Evolutionary conservation across 2,797 vertebrate species (phyloP).

Genomic region (Sebastes vulpes): DNA sequence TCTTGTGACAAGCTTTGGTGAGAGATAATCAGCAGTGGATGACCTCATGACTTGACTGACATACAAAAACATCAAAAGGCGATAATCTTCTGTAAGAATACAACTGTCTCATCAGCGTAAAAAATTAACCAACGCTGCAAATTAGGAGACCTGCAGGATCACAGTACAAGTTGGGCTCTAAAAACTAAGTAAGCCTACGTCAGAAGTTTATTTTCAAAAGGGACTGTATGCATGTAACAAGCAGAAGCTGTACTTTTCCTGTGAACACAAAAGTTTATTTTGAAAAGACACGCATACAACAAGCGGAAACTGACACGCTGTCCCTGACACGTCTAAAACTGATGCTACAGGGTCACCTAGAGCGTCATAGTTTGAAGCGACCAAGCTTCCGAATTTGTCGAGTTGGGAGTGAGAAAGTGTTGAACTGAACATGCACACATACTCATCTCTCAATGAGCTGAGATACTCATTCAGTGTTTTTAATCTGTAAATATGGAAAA

Average conservation of each 20-base stretch:
- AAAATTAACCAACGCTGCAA: neutral
- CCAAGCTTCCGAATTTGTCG: no score
- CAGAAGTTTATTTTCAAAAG: no score
- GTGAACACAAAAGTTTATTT: no score
- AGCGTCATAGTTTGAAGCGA: no score
- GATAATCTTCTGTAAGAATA: neutral
- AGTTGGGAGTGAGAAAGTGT: no score
- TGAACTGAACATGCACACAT: neutral
- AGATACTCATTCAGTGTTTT: conserved; percentile 16
- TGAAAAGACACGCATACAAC: no score
- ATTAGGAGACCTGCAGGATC: neutral
- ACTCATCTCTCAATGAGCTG: neutral
- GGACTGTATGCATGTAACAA: no score
- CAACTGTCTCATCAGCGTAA: neutral
- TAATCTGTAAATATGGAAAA: conserved; percentile 13
- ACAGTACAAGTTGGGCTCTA: neutral
- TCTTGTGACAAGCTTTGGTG: conserved; percentile 29
- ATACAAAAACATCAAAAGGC: neutral
- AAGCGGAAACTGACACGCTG: no score
- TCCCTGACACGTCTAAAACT: no score
- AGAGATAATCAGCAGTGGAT: conserved; percentile 26
- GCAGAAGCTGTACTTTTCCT: no score
- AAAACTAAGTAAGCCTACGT: no score
- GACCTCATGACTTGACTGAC: neutral
- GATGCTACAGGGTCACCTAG: no score